These are phyloP conservation scores for Australoheros facetus DNA, from an alignment of 2,797 vertebrate genomes.

Conservation along the genomic window DNA sequence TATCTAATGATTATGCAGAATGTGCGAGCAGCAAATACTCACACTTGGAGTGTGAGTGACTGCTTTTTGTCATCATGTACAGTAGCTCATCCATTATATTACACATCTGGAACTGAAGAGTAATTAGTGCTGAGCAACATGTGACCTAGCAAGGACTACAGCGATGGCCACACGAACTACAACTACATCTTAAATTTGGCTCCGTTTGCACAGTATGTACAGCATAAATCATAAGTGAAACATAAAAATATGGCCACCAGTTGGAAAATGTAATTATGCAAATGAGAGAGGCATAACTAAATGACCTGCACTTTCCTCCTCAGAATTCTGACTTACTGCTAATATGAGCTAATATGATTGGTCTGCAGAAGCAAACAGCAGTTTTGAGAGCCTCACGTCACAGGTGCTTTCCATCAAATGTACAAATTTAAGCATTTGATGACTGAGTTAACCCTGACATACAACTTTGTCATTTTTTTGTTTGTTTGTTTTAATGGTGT, in stretches of 20 bases:
- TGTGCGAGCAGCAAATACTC: background rate
- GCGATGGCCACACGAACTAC: background rate
- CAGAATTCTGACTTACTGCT: background rate
- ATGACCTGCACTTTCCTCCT: background rate
- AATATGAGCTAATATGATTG: conserved; percentile 4
- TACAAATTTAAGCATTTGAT: background rate
- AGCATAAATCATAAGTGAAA: background rate
- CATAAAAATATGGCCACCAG: background rate
- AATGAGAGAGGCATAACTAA: conserved; percentile 5
- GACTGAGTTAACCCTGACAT: background rate
- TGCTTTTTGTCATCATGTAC: no score
- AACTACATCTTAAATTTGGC: background rate
- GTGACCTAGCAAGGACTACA: no score
- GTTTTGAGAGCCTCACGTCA: conserved; percentile 2
- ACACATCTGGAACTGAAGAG: no score
- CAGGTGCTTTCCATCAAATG: conserved; percentile 8
- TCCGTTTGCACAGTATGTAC: background rate
- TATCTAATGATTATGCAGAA: conserved; percentile 21
- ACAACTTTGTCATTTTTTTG: background rate
- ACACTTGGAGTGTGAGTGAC: no score
- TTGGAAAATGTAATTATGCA: background rate
- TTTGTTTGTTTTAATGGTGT: background rate
- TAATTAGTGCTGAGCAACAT: no score
- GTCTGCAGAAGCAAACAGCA: conserved; percentile 12
- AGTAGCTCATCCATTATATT: no score